Evolutionary conservation across 2,113 vertebrate species (phyloP), one percentile per base, ranked within the genome.

Genomic region (Nipponia nippon): DNA sequence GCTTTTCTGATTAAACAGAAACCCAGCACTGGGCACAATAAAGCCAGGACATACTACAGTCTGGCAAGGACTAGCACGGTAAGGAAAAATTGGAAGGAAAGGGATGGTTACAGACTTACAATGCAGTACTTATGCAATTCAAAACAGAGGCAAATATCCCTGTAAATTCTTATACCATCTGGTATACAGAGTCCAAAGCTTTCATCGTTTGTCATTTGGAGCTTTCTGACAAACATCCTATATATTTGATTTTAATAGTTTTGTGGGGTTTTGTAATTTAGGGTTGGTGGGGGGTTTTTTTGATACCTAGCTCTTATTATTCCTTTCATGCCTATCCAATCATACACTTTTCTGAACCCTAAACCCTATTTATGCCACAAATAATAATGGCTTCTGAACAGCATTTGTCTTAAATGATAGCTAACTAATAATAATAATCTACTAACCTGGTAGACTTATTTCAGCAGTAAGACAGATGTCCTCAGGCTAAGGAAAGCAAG

Each of bases 201-300:
- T 69, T 56, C 27, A 62, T 2, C 2, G 4, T 38, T 53, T 79
- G 38, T 38, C 18, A 78, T 49, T 58, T 80, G 20, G 21, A 46
- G 18, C 25, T 76, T 55, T 65, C 53, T 70, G 49, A 85, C 30
- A 91, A 91, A 75, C 36, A 61, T 3, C 18, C 8, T 65, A 36
- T 6, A 42, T 34, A 85, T n/a, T 50, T 52, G 4, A 19, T 61
- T 72, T 66, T 42, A 67, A 44, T 26, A 44, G 15, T 10, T 93
- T 52, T 56, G 2, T 12, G 16, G 0, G 0, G 3, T 9, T 77
- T 73, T 1, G 0, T 32, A 65, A 25, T 22, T 50, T 46, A 27
- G 26, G 19, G 2, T 14, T 30, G 26, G 2, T 14, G 25, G 20
- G 7, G 10, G 14, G 16, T 52, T 53, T 52, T 46, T 34, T 36